Evolutionary conservation across 1,140 invertebrate genomes (phyloP).

Genomic region (Aphaenogaster ashmeadi): DNA sequence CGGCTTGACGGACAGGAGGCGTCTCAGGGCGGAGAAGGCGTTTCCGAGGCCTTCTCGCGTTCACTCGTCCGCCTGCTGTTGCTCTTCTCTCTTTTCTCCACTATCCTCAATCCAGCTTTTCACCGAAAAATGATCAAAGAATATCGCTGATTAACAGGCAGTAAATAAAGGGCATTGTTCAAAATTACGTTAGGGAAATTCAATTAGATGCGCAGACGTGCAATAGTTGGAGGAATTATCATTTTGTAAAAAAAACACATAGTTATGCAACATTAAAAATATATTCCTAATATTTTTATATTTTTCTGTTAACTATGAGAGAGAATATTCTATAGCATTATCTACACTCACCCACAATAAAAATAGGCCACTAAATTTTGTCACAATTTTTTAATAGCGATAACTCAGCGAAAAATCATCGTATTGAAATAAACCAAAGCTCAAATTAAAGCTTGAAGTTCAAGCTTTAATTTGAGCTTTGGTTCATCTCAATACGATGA

Average conservation of each 20-base stretch:
- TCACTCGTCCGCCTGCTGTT: conserved; percentile 81
- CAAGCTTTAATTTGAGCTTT: too few species aligned
- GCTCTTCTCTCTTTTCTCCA: conserved; percentile 48
- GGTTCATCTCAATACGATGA: too few species aligned
- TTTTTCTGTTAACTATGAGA: background rate
- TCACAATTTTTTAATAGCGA: too few species aligned
- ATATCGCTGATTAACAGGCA: conserved; percentile 43
- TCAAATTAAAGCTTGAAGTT: too few species aligned
- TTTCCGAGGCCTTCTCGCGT: conserved; percentile 79
- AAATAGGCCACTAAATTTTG: too few species aligned
- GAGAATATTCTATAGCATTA: conserved; percentile 13
- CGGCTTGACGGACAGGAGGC: conserved; percentile 85
- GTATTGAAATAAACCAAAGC: too few species aligned
- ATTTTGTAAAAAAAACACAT: background rate
- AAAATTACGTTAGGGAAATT: conserved; percentile 29
- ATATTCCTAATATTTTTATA: background rate
- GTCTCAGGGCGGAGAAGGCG: conserved; percentile 81
- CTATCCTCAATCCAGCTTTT: conserved; percentile 42
- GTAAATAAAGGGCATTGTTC: background rate
- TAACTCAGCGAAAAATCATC: too few species aligned
- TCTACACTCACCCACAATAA: too few species aligned
- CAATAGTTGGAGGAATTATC: background rate
- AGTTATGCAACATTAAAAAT: background rate
- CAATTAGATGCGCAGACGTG: background rate
- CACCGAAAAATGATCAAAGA: conserved; percentile 24